These are phyloP conservation scores for Oryzias sinensis DNA, from an alignment of 2,797 vertebrate species.

Conservation along the genomic window DNA sequence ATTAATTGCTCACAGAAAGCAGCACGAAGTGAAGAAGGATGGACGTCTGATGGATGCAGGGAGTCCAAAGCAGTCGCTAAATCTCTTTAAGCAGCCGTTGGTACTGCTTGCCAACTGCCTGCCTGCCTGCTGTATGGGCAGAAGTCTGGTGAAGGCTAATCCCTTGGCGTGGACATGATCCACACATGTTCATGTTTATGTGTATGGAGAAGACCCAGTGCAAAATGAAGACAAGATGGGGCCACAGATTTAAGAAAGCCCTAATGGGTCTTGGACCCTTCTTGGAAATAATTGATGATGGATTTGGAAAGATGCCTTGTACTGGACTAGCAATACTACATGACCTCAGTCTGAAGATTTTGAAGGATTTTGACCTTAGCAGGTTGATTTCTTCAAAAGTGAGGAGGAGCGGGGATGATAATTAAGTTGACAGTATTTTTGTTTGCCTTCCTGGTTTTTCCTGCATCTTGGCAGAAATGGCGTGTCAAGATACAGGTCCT, in stretches of 20 bases:
- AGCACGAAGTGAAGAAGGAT: constrained; percentile 40
- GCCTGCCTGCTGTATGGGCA: constrained; percentile 59
- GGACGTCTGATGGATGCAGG: constrained; percentile 51
- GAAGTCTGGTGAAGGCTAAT: constrained; percentile 64
- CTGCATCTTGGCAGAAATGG: constrained; percentile 41
- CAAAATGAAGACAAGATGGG: constrained; percentile 54
- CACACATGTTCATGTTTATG: constrained; percentile 60
- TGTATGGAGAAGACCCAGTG: constrained; percentile 45
- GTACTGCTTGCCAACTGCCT: constrained; percentile 60
- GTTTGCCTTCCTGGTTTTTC: constrained; percentile 32
- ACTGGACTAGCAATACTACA: constrained; percentile 37
- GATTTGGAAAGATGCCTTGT: constrained; percentile 34
- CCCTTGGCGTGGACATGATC: constrained; percentile 56
- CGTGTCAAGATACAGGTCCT: constrained; percentile 32
- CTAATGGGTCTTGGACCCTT: constrained; percentile 42
- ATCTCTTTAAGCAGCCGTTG: constrained; percentile 73
- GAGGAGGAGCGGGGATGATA: constrained; percentile 12
- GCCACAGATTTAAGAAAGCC: constrained; percentile 39
- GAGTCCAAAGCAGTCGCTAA: constrained; percentile 68
- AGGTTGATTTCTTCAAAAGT: constrained; percentile 41
- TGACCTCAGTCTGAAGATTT: constrained; percentile 46
- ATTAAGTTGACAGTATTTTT: constrained; percentile 38
- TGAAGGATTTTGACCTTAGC: constrained; percentile 37
- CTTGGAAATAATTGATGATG: constrained; percentile 15
- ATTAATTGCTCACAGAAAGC: constrained; percentile 17